Conservation (phyloP, 1,140 invertebrate species). For the Drosophila parabipectinata region DNA sequence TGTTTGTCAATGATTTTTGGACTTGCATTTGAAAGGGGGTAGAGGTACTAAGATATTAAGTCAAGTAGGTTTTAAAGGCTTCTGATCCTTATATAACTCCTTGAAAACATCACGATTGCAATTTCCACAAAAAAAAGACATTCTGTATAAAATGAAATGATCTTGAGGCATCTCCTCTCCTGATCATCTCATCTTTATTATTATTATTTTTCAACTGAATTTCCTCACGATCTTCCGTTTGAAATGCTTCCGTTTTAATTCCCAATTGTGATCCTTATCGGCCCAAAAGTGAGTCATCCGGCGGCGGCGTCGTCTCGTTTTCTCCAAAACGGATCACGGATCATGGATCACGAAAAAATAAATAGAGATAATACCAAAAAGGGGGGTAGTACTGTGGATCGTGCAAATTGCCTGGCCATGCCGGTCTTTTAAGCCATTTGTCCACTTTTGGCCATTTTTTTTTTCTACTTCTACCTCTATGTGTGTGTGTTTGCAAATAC, state of each 20-base stretch:
- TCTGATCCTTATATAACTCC: neutral
- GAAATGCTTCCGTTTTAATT: constrained; percentile 18
- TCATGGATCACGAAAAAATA: constrained; percentile 35
- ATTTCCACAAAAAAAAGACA: neutral
- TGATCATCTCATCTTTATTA: neutral
- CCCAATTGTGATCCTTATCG: constrained; percentile 32
- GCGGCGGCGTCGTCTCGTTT: neutral
- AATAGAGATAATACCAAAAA: too few relatives aligned
- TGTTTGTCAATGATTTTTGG: neutral
- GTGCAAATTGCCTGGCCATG: constrained; percentile 76
- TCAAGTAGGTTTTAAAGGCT: too few relatives aligned
- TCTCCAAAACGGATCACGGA: constrained; percentile 23
- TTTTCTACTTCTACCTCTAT: constrained; percentile 1
- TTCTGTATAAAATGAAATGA: neutral
- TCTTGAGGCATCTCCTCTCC: neutral
- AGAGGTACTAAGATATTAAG: neutral
- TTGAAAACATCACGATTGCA: neutral
- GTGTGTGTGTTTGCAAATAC: constrained; percentile 61
- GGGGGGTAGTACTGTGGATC: constrained; percentile 40
- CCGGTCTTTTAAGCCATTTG: constrained; percentile 67
- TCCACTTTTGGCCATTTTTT: constrained; percentile 64
- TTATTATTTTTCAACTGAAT: too few relatives aligned
- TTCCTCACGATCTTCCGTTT: neutral
- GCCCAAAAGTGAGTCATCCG: constrained; percentile 16
- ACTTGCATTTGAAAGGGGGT: neutral